Evolutionary conservation across 2,113 vertebrate genomes (phyloP).

Genomic region (Arizona elegans): DNA sequence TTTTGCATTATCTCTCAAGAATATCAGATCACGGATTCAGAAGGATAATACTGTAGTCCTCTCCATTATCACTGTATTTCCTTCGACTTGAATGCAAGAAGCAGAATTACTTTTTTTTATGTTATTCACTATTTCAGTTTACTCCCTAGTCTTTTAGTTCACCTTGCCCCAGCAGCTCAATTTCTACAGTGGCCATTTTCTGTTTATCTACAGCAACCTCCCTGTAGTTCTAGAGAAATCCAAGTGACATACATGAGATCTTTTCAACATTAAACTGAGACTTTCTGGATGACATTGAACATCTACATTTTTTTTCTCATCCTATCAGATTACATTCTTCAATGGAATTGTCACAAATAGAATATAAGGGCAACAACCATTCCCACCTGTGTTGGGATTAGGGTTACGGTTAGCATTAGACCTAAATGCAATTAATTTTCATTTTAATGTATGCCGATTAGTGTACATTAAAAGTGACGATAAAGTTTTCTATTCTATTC

Average conservation of each 20-base stretch:
- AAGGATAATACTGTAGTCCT: slow-evolving; percentile 13
- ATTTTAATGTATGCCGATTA: too few species aligned
- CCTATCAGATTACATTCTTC: neutral
- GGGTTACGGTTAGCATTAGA: too few species aligned
- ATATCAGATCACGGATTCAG: slow-evolving; percentile 15
- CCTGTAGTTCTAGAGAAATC: neutral
- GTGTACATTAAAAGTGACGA: too few species aligned
- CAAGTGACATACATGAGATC: neutral
- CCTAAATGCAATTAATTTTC: too few species aligned
- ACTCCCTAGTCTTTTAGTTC: neutral
- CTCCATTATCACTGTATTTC: neutral
- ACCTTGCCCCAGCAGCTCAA: neutral
- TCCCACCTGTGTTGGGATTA: neutral
- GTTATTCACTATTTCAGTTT: slow-evolving; percentile 21
- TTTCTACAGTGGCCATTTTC: neutral
- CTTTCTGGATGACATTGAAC: neutral
- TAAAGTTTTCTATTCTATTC: too few species aligned
- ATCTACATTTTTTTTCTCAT: neutral
- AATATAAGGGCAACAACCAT: neutral
- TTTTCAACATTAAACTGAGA: neutral
- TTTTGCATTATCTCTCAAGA: slow-evolving; percentile 20
- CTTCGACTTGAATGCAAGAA: slow-evolving; percentile 16
- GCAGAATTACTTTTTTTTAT: slow-evolving; percentile 24
- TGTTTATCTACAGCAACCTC: neutral
- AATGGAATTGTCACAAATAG: neutral